Base-by-base conservation (phyloP, 92 coral and sea anemone species). In the Zoanthus gigantus region DNA sequence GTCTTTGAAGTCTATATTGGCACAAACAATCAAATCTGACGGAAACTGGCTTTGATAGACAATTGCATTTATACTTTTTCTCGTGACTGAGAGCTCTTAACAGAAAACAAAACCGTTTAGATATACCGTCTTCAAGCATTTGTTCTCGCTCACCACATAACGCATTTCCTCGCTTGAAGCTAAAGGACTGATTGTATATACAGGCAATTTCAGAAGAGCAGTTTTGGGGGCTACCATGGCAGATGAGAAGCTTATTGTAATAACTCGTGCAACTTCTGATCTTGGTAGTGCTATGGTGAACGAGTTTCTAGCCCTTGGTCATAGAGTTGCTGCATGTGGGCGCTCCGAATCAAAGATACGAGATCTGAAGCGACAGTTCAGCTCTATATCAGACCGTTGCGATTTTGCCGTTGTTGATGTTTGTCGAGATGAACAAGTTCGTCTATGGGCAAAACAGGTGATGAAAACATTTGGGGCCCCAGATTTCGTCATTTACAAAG, bases 261-360 rank as follows among this genome's bases (percentile, higher is more conserved):
- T 86, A 29, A 86, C 84, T 65, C 50, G 89, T 6, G 83, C 89
- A 47, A 86, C 89, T 18, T 86, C 81, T 7, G 89, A 79, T 47
- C 89, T 86, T 15, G 89, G 89, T 45, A 14, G 46, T 45, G 89
- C 83, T 23, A 77, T 86, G 84, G 89, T 79, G 4, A 53, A 77
- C 9, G 89, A 86, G 52, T 86, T 81, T 29, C 61, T 81, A 10
- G 45, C 85, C 53, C 85, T 81, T 10, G 90, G 90, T 23, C 90
- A 87, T 72, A 87, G n/a, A 87, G 90, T 87, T 16, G 78, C 76
- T 54, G 86, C 86, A 18, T 87, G 90, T 52, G 90, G 85, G 23
- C 86, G 90, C 32, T 46, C 90, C 9, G 84, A 77, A 45, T 54
- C 77, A 7, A 87, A 71, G 68, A 78, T 78, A 52, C 83, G 68